phyloP scores from a whole-genome alignment of 2,113 vertebrate species.

The Machaerirhynchus nigripectus region DNA sequence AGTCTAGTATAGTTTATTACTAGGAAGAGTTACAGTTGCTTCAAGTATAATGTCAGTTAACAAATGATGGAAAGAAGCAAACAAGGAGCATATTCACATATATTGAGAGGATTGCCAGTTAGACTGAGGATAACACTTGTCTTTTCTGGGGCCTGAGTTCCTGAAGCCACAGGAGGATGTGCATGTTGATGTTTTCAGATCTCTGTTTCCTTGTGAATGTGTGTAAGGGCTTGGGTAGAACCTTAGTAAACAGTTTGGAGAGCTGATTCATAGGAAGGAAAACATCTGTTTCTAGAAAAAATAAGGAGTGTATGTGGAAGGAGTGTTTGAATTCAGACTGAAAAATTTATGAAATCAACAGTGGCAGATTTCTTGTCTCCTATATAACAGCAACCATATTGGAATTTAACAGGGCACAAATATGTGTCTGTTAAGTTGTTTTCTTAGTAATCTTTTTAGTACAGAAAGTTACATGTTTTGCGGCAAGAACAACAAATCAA shows the following conservation, averaged over 20 bases:
- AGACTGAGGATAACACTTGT: background rate
- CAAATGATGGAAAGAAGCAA: background rate
- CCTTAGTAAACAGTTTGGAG: background rate
- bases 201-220: background rate
- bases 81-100: background rate
- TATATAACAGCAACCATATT: rapidly evolving
- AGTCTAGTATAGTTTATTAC: background rate
- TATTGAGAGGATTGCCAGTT: background rate
- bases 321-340: background rate
- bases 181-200: background rate
- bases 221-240: background rate
- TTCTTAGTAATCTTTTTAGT: background rate
- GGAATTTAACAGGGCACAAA: background rate
- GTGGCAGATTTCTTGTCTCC: background rate
- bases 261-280: background rate
- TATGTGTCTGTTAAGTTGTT: background rate
- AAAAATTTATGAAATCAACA: background rate
- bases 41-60: background rate
- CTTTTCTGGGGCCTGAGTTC: background rate
- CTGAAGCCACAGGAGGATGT: background rate
- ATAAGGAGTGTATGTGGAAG: background rate
- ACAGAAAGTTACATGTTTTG: background rate
- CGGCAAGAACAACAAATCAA: background rate
- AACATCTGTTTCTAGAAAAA: background rate
- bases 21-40: background rate